Percentiles rank a stretch among this genome's conserved stretches.
These are phyloP conservation scores for Platyrinchus mystaceus DNA, from an alignment of 2,797 vertebrate species.

Conservation along the genomic window DNA sequence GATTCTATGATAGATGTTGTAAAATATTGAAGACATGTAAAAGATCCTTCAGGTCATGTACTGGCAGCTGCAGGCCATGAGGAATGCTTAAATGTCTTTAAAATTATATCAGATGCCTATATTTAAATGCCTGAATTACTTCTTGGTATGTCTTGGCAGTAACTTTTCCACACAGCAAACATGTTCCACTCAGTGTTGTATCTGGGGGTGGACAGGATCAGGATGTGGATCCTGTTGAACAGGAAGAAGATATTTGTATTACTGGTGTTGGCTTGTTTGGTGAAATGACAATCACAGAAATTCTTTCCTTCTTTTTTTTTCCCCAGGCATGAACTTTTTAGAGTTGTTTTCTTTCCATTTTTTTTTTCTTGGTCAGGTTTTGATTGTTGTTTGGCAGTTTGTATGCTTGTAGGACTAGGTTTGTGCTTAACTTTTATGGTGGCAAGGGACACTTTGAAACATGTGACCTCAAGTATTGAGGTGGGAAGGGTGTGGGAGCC, in stretches of 20 bases:
- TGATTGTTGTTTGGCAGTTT: not conserved
- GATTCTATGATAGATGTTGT: not conserved
- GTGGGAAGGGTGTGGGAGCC: not conserved
- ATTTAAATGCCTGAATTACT: not conserved
- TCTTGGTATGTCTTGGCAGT: not conserved
- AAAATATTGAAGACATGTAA: not conserved
- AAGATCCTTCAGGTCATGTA: not conserved
- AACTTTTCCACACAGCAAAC: not conserved
- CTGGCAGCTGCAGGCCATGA: not conserved
- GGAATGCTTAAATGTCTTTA: not conserved
- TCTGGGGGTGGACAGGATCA: not conserved
- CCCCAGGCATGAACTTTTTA: not conserved
- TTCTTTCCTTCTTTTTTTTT: not conserved
- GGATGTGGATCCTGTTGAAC: constrained; percentile 40
- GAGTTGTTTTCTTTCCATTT: not conserved
- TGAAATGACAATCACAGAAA: not conserved
- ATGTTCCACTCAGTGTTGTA: not conserved
- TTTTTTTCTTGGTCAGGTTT: not conserved
- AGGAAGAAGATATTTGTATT: constrained; percentile 9
- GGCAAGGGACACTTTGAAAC: not conserved
- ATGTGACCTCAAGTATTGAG: not conserved
- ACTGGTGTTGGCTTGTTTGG: not conserved
- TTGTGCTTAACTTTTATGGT: not conserved
- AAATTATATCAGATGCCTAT: not conserved
- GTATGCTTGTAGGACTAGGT: not conserved